Percentiles rank a stretch among this genome's conserved stretches.
These are phyloP conservation scores for Dioctria linearis DNA, from an alignment of 2,888 invertebrate genomes.

Conservation along the genomic window DNA sequence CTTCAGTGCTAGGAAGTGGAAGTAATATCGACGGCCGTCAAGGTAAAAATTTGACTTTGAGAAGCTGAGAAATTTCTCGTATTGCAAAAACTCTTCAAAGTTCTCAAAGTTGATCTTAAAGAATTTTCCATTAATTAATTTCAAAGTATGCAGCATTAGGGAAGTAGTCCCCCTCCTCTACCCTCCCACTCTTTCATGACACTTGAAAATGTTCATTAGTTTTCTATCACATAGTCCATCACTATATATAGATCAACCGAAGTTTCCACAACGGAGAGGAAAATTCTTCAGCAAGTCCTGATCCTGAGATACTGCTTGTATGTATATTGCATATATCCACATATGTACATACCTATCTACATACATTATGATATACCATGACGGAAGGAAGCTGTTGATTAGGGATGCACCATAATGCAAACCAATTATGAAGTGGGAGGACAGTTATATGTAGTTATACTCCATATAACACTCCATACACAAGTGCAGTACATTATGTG, in stretches of 20 bases:
- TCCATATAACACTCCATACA: neutral
- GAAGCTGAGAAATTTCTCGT: neutral
- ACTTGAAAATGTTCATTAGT: constrained; percentile 33
- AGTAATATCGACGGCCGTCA: neutral
- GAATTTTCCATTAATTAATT: constrained; percentile 48
- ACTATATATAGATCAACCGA: neutral
- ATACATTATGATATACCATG: neutral
- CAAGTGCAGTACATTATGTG: neutral
- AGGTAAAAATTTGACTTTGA: neutral
- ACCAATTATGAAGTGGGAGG: constrained; percentile 43
- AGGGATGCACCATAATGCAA: constrained; percentile 43
- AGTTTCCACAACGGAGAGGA: neutral
- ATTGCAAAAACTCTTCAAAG: neutral
- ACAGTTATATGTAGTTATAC: constrained; percentile 25
- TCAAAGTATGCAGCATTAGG: constrained; percentile 3
- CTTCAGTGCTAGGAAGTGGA: neutral
- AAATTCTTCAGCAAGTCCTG: neutral
- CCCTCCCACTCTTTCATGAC: neutral
- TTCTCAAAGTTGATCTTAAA: constrained; percentile 14
- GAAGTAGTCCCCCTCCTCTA: neutral
- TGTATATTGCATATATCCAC: too few species aligned
- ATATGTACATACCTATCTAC: too few species aligned
- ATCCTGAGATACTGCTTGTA: neutral
- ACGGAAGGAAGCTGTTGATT: constrained; percentile 19
- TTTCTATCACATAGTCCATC: neutral